Conservation (phyloP, 1,140 invertebrate genomes). For the Drosophila prosaltans region DNA sequence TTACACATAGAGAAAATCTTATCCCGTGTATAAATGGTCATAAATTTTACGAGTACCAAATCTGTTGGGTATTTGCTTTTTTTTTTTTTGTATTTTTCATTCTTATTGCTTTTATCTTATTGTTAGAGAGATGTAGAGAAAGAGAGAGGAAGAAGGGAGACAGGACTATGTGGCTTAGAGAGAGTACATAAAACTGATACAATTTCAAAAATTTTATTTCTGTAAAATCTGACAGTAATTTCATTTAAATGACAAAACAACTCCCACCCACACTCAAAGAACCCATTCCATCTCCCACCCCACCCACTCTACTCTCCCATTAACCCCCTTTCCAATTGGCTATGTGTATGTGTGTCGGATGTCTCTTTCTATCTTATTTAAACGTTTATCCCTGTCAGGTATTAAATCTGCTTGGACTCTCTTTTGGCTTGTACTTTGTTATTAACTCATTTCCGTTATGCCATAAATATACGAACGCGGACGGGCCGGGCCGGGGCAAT, state of each 20-base stretch:
- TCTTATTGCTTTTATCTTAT: neutral
- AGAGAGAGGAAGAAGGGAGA: neutral
- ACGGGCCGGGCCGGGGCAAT: slow-evolving; percentile 63
- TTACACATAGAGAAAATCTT: slow-evolving; percentile 14
- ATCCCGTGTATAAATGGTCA: slow-evolving; percentile 63
- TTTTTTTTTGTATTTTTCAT: neutral
- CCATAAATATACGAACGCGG: slow-evolving; percentile 77
- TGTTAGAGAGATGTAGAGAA: slow-evolving; percentile 21
- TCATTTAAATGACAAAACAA: slow-evolving; percentile 73
- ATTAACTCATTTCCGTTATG: slow-evolving; percentile 80
- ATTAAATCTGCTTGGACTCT: slow-evolving; percentile 63
- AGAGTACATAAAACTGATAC: slow-evolving; percentile 72
- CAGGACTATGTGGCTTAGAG: slow-evolving; percentile 10
- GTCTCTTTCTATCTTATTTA: slow-evolving; percentile 14
- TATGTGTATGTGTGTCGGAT: slow-evolving; percentile 1
- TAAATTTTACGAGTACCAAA: slow-evolving; percentile 60
- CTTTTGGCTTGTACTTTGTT: slow-evolving; percentile 70
- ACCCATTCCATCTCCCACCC: slow-evolving; percentile 18
- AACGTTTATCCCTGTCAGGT: slow-evolving; percentile 80
- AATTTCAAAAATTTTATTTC: slow-evolving; percentile 77
- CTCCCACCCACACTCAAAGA: slow-evolving; percentile 19
- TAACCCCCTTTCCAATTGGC: too few species aligned
- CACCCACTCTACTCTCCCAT: neutral
- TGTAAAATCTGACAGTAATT: slow-evolving; percentile 80
- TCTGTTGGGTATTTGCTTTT: slow-evolving; percentile 18